phyloP scores from a whole-genome alignment of 2,113 vertebrate genomes.

The Hypomesus transpacificus region DNA sequence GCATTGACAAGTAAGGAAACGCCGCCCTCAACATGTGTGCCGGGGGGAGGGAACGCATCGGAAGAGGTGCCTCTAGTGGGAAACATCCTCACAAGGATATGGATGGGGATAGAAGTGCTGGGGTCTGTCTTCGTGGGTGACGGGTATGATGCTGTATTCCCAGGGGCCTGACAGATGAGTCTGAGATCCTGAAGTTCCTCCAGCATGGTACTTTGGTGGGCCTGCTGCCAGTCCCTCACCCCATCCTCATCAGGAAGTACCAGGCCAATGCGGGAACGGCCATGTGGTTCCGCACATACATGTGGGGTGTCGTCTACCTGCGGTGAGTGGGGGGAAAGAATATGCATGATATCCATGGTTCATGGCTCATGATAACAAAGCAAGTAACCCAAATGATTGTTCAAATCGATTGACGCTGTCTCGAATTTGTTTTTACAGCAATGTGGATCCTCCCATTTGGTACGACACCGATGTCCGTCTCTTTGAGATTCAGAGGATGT shows the following conservation, averaged over 20 bases:
- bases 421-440: slow-evolving; percentile 66
- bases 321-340: slow-evolving; percentile 72
- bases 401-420: not conserved
- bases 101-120: too few relatives aligned
- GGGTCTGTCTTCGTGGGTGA: too few relatives aligned
- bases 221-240: slow-evolving; percentile 92
- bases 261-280: slow-evolving; percentile 97
- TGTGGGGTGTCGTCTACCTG: slow-evolving; percentile 98
- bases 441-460: slow-evolving; percentile 97
- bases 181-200: slow-evolving; percentile 94
- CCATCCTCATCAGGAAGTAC: slow-evolving; percentile 98
- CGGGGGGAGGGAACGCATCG: not conserved
- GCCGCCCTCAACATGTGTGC: not conserved
- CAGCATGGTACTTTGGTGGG: slow-evolving; percentile 97
- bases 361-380: not conserved
- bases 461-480: slow-evolving; percentile 98
- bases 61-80: not conserved
- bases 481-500: slow-evolving; percentile 98
- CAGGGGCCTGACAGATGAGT: slow-evolving; percentile 95
- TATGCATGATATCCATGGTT: not conserved
- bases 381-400: too few relatives aligned
- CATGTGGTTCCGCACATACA: slow-evolving; percentile 99
- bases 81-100: too few relatives aligned
- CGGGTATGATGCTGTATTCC: too few relatives aligned
- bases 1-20: slow-evolving; percentile 90